phyloP scores from a whole-genome alignment of 2,797 vertebrate species.

The Myoxocephalus aenaeus region DNA sequence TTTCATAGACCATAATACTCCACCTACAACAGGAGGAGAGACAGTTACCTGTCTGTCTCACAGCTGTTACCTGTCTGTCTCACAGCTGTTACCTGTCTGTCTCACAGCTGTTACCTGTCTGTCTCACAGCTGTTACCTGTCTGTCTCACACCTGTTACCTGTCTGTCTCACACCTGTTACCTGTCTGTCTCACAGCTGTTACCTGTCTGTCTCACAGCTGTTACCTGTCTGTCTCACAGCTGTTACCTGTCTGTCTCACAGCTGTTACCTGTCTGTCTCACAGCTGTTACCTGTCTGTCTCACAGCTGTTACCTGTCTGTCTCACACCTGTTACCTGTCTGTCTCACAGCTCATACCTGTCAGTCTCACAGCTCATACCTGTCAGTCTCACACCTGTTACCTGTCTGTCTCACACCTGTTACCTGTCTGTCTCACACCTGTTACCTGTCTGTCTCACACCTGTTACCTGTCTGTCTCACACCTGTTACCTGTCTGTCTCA shows the following conservation, averaged over 20 bases:
- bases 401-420: not conserved
- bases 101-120: not conserved
- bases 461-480: too few species aligned
- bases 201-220: slow-evolving; percentile 39
- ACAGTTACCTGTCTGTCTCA: not conserved
- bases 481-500: too few species aligned
- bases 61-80: not conserved
- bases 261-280: too few species aligned
- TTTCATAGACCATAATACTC: slow-evolving; percentile 99
- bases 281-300: too few species aligned
- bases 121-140: slow-evolving; percentile 76
- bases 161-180: not conserved
- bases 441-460: too few species aligned
- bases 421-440: not conserved
- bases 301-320: too few species aligned
- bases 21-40: slow-evolving; percentile 81
- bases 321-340: too few species aligned
- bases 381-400: not conserved
- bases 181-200: not conserved
- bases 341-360: slow-evolving; percentile 83
- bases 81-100: not conserved
- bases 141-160: too few species aligned
- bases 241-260: too few species aligned
- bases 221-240: slow-evolving; percentile 82
- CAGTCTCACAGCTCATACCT: too few species aligned